A percentile compares a stretch with the other conserved stretches of the same genome.
These are phyloP conservation scores for Verasper variegatus DNA, from an alignment of 2,113 vertebrate genomes.

Conservation along the genomic window DNA sequence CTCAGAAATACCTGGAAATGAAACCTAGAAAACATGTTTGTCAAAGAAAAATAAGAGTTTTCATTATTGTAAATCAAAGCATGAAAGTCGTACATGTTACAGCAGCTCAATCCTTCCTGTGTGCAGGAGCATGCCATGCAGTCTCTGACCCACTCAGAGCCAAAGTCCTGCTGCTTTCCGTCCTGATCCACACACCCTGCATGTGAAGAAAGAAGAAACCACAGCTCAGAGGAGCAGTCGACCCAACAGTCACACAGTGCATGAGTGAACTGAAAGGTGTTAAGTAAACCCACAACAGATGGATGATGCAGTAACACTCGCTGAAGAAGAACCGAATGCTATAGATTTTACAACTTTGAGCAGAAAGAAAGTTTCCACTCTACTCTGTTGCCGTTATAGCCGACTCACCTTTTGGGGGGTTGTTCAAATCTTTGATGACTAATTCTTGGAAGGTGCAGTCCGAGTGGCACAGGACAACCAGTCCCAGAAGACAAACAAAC, in stretches of 20 bases:
- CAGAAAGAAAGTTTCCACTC: not conserved
- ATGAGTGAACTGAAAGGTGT: not conserved
- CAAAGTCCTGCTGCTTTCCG: slow-evolving; percentile 38
- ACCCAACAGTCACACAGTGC: not conserved
- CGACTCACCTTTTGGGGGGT: slow-evolving; percentile 52
- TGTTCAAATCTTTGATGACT: slow-evolving; percentile 25
- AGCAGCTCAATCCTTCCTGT: slow-evolving; percentile 7
- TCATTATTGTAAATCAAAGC: not conserved
- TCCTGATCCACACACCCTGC: slow-evolving; percentile 58
- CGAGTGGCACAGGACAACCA: slow-evolving; percentile 52
- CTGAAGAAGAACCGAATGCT: too few species aligned
- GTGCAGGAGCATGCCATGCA: slow-evolving; percentile 52
- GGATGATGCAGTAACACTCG: too few species aligned
- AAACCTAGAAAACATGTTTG: too few species aligned
- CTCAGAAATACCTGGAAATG: not conserved
- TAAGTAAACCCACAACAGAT: not conserved
- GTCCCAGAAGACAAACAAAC: slow-evolving; percentile 50
- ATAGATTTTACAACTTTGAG: not conserved
- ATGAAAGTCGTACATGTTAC: slow-evolving; percentile 41
- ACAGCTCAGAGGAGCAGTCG: slow-evolving; percentile 8
- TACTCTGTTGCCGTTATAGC: not conserved
- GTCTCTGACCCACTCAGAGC: slow-evolving; percentile 39
- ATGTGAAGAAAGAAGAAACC: slow-evolving; percentile 25
- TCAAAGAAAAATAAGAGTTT: too few species aligned
- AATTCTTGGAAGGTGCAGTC: slow-evolving; percentile 21